Evolutionary conservation across 1,140 invertebrate genomes (phyloP).

Genomic region (Octopus bimaculoides): DNA sequence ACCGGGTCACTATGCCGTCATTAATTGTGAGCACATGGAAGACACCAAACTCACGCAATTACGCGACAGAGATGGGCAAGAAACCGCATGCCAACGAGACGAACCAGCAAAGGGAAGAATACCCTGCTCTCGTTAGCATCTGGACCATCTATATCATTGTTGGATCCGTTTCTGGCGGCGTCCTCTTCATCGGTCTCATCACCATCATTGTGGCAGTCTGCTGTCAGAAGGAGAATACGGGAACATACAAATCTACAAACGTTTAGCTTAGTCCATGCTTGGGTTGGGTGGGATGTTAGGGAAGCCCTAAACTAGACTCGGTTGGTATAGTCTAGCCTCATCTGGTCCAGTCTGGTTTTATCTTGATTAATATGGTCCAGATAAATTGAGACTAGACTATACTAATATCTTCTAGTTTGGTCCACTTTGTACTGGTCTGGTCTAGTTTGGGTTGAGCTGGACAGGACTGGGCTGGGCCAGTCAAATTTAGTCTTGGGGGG

Average conservation of each 20-base stretch:
- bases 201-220: constrained; percentile 42
- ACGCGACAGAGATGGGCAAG: background rate
- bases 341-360: no score
- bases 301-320: no score
- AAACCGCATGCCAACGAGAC: background rate
- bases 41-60: background rate
- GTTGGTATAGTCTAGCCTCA: no score
- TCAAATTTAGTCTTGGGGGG: no score
- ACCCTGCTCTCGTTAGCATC: constrained; percentile 21
- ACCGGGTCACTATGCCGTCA: background rate
- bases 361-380: no score
- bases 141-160: constrained; percentile 47
- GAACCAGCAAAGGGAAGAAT: background rate
- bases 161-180: constrained; percentile 40
- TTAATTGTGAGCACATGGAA: background rate
- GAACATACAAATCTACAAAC: constrained; percentile 38
- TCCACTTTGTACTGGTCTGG: no score
- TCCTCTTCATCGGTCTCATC: constrained; percentile 38
- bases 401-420: no score
- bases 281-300: background rate
- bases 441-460: no score
- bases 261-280: constrained; percentile 22
- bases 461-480: no score
- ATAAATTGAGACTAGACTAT: no score
- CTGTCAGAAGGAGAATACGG: constrained; percentile 29